A percentile compares a stretch with the other conserved stretches of the same genome.
Conservation (phyloP, 2,888 invertebrate species). For the Teleogryllus oceanicus region DNA sequence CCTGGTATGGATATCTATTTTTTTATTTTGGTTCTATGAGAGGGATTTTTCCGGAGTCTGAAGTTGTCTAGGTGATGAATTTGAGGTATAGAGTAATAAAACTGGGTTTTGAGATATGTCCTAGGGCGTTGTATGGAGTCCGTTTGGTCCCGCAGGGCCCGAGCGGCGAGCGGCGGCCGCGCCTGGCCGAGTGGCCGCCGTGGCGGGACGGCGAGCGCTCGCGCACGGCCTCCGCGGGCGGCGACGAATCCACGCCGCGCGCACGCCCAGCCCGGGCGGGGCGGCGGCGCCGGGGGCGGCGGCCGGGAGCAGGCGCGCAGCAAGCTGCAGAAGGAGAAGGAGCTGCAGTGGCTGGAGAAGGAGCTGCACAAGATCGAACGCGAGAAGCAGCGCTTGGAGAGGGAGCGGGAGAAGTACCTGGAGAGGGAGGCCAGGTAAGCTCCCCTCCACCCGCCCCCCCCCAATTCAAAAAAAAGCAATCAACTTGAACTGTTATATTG, state of each 20-base stretch:
- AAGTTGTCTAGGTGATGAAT: no score
- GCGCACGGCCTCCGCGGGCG: background rate
- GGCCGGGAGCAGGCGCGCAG: conserved; percentile 41
- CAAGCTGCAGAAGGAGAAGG: conserved; percentile 51
- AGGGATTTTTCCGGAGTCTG: no score
- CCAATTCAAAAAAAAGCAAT: no score
- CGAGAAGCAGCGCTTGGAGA: conserved; percentile 59
- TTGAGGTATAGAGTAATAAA: no score
- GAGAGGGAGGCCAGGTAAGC: conserved; percentile 62
- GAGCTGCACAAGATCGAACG: conserved; percentile 58
- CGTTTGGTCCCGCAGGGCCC: background rate
- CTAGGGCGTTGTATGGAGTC: no score
- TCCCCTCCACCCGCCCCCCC: background rate
- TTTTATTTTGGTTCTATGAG: no score
- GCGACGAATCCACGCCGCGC: conserved; percentile 46
- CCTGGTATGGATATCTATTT: no score
- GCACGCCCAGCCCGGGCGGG: conserved; percentile 46
- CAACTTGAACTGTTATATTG: no score
- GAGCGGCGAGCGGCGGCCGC: conserved; percentile 27
- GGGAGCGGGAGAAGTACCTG: conserved; percentile 59
- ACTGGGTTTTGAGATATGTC: no score
- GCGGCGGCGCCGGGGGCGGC: background rate
- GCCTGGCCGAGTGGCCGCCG: conserved; percentile 25
- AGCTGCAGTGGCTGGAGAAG: conserved; percentile 57
- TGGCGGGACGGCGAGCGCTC: conserved; percentile 29